A percentile compares a stretch with the other conserved stretches of the same genome.
phyloP scores from a whole-genome alignment of 2,113 vertebrate genomes.

The Rhodinocichla rosea region DNA sequence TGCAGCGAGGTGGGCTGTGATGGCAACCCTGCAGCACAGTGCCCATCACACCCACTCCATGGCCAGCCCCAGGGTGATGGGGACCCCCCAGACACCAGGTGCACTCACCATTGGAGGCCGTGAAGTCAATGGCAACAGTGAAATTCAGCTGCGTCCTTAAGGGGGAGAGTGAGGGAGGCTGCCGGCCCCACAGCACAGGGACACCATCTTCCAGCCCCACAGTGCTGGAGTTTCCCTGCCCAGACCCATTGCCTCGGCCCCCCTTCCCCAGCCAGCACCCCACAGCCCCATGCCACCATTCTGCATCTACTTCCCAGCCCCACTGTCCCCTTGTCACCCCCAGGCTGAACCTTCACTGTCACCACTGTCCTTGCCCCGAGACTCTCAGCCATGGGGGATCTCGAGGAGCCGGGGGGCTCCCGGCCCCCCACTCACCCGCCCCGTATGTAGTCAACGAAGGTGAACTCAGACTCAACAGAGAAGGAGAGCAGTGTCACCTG shows the following conservation, averaged over 20 bases:
- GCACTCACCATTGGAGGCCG: conserved; percentile 93
- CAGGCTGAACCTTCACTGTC: neutral
- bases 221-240: neutral
- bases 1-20: conserved; percentile 96
- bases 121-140: conserved; percentile 98
- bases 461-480: conserved; percentile 95
- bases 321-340: fast-evolving
- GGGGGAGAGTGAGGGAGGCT: conserved; percentile 21
- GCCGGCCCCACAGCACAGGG: neutral
- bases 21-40: conserved; percentile 83
- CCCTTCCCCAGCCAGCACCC: neutral
- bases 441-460: conserved; percentile 97
- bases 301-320: neutral
- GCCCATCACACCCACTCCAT: fast-evolving
- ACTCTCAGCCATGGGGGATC: neutral
- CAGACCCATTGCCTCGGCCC: neutral
- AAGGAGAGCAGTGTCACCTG: conserved; percentile 97
- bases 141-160: conserved; percentile 96
- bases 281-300: fast-evolving
- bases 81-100: neutral
- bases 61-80: fast-evolving
- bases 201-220: neutral
- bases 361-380: neutral
- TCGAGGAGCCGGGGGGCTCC: neutral
- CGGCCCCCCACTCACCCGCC: conserved; percentile 85